Conservation (phyloP, 2,797 vertebrate genomes). For the Pangasius larnaudii region DNA sequence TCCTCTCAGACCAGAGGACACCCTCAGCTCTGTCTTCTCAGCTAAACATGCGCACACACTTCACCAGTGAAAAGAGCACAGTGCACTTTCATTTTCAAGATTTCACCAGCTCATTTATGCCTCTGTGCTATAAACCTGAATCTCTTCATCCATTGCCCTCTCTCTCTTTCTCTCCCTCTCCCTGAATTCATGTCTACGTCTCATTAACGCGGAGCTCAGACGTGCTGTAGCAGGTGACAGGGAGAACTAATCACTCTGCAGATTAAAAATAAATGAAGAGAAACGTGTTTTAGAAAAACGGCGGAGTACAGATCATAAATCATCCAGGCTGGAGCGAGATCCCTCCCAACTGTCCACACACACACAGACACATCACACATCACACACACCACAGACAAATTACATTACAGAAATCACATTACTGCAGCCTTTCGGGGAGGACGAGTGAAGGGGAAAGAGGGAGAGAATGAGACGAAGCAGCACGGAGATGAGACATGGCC, state of each 20-base stretch:
- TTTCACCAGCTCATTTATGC: constrained; percentile 13
- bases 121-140: neutral
- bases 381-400: constrained; percentile 59
- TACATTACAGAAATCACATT: constrained; percentile 65
- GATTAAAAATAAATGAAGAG: constrained; percentile 88
- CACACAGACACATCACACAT: constrained; percentile 27
- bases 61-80: constrained; percentile 10
- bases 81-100: constrained; percentile 31
- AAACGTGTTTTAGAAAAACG: constrained; percentile 82
- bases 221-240: constrained; percentile 86
- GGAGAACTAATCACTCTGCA: constrained; percentile 84
- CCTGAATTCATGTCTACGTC: constrained; percentile 60
- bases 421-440: constrained; percentile 61
- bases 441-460: constrained; percentile 54
- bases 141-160: constrained; percentile 11
- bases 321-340: constrained; percentile 76
- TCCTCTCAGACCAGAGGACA: constrained; percentile 11
- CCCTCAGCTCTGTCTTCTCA: neutral
- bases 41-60: neutral
- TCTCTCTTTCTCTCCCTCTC: constrained; percentile 29
- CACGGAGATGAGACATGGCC: constrained; percentile 34
- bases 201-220: constrained; percentile 86
- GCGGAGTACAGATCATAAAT: constrained; percentile 84
- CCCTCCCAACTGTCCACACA: constrained; percentile 68
- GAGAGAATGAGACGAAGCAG: constrained; percentile 45